phyloP scores from a whole-genome alignment of 2,888 invertebrate genomes.

The Callimorpha dominula region DNA sequence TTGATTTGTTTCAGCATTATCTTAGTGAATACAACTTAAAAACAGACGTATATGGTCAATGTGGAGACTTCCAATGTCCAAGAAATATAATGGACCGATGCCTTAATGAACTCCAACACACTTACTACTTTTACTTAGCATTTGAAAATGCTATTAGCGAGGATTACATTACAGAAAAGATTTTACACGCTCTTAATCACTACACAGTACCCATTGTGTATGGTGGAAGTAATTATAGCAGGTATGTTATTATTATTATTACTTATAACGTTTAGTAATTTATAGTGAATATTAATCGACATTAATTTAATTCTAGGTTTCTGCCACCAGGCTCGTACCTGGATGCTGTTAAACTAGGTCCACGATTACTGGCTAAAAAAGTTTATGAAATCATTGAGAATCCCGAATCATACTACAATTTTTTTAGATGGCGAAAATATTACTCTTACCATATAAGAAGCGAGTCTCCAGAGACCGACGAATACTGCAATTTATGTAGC shows the following conservation, averaged over 20 bases:
- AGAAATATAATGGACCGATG: conserved; percentile 61
- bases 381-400: conserved; percentile 62
- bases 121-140: conserved; percentile 75
- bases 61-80: conserved; percentile 66
- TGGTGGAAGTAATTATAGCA: conserved; percentile 88
- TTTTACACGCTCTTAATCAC: conserved; percentile 81
- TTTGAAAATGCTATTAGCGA: conserved; percentile 74
- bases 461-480: conserved; percentile 62
- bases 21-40: conserved; percentile 59
- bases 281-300: background rate
- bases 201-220: conserved; percentile 89
- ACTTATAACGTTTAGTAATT: background rate
- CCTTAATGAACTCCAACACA: conserved; percentile 57
- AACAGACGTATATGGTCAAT: conserved; percentile 68
- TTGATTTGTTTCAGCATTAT: conserved; percentile 51
- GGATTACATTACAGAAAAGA: conserved; percentile 78
- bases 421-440: conserved; percentile 70
- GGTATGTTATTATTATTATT: conserved; percentile 52
- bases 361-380: conserved; percentile 59
- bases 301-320: conserved; percentile 59
- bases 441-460: conserved; percentile 63
- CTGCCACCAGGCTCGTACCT: conserved; percentile 70
- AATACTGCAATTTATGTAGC: conserved; percentile 70
- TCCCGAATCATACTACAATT: conserved; percentile 58
- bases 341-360: conserved; percentile 61